phyloP scores from a whole-genome alignment of 2,113 vertebrate species.

The Pyxicephalus adspersus region DNA sequence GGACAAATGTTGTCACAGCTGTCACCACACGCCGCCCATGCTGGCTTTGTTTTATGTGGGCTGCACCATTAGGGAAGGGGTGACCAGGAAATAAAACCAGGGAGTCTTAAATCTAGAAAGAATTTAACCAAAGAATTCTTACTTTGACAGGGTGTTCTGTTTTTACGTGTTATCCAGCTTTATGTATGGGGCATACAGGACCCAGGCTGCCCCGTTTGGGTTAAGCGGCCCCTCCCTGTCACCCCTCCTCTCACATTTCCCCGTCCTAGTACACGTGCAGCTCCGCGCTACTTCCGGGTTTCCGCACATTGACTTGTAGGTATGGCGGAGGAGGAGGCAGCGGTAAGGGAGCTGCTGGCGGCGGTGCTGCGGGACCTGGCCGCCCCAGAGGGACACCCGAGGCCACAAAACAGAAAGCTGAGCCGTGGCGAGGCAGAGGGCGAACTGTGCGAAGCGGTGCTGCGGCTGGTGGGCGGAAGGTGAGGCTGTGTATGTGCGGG shows the following conservation, averaged over 20 bases:
- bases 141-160: fast-evolving
- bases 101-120: neutral
- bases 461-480: slow-evolving; percentile 77
- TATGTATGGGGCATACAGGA: neutral
- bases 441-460: slow-evolving; percentile 76
- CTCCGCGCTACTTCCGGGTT: neutral
- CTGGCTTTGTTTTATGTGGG: neutral
- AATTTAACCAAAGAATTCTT: neutral
- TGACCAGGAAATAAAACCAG: neutral
- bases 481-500: slow-evolving; percentile 58
- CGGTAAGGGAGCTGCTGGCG: slow-evolving; percentile 67
- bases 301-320: slow-evolving; percentile 16
- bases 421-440: slow-evolving; percentile 78
- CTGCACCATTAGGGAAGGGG: neutral
- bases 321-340: slow-evolving; percentile 60
- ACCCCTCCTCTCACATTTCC: neutral
- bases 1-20: neutral
- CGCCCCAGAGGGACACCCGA: slow-evolving; percentile 70
- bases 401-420: slow-evolving; percentile 66
- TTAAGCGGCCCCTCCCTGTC: neutral
- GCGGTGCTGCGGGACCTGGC: slow-evolving; percentile 77
- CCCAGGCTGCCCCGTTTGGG: neutral
- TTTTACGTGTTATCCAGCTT: neutral
- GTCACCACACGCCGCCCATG: neutral
- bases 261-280: slow-evolving; percentile 19